Evolutionary conservation across 2,113 vertebrate species (phyloP).

Genomic region (Tupaia chinensis): DNA sequence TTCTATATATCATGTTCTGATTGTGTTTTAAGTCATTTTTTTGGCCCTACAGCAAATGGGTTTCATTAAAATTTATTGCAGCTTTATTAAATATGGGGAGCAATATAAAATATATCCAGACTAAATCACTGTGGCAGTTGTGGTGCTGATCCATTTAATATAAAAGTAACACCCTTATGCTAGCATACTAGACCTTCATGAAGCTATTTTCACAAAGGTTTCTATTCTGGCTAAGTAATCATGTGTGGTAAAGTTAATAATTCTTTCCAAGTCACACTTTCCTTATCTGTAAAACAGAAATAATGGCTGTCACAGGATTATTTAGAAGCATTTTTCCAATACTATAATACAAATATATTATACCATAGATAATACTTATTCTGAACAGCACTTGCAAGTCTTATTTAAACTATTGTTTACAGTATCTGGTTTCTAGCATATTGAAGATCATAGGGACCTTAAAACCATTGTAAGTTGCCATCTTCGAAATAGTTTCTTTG

Average conservation of each 20-base stretch:
- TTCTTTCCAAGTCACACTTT: not conserved
- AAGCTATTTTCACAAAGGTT: conserved; percentile 31
- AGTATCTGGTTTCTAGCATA: not conserved
- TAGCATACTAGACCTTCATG: conserved; percentile 48
- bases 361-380: not conserved
- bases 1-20: conserved; percentile 61
- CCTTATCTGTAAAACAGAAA: not conserved
- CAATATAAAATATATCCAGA: conserved; percentile 65
- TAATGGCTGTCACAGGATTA: not conserved
- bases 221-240: conserved; percentile 15
- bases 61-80: conserved; percentile 77
- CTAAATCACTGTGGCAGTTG: conserved; percentile 13
- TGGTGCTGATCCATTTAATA: conserved; percentile 46
- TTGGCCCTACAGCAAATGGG: conserved; percentile 36
- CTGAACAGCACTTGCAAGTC: not conserved
- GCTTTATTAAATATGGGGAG: conserved; percentile 62
- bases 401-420: not conserved
- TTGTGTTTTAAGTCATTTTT: conserved; percentile 71
- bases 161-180: conserved; percentile 32
- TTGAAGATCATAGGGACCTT: not conserved
- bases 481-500: not conserved
- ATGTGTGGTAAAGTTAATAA: conserved; percentile 5
- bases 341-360: not conserved
- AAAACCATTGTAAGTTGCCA: not conserved
- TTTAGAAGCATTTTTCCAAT: conserved; percentile 12